Evolutionary conservation across 53 echinoderm and acorn worm genomes (phyloP).

Genomic region (Stichopus horrens): DNA sequence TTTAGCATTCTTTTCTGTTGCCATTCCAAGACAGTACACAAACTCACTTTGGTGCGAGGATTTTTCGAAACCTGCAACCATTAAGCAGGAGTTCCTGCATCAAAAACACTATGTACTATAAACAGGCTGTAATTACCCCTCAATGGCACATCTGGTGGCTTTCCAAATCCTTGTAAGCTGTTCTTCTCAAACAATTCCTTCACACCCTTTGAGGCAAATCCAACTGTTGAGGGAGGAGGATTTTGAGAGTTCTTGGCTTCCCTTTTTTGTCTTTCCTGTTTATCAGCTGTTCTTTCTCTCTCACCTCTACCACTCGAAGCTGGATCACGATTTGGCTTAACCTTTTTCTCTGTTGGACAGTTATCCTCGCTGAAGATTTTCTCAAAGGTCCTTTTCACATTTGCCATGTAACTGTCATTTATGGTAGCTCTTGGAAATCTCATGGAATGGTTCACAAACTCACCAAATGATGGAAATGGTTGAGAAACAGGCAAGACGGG

Average conservation of each 20-base stretch:
- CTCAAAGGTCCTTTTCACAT: constrained; percentile 37
- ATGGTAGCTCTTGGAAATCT: constrained; percentile 15
- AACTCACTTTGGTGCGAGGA: too few species aligned
- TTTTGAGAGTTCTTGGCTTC: background rate
- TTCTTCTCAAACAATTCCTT: background rate
- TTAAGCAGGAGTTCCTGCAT: too few species aligned
- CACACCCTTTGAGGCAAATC: background rate
- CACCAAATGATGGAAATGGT: background rate
- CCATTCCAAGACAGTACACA: too few species aligned
- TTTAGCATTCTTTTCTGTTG: too few species aligned
- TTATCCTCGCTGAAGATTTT: constrained; percentile 14
- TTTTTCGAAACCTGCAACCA: too few species aligned
- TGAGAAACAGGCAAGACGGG: too few species aligned
- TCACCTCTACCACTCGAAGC: background rate
- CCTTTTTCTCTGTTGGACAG: background rate
- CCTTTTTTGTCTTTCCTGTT: background rate
- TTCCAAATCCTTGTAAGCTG: background rate
- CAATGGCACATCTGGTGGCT: background rate
- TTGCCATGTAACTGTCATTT: constrained; percentile 28
- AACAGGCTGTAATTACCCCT: background rate
- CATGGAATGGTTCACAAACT: background rate
- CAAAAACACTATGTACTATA: too few species aligned
- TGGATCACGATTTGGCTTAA: background rate
- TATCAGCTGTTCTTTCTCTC: background rate
- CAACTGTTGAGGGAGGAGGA: background rate